phyloP scores from a whole-genome alignment of 1,140 invertebrate genomes.

The Nautilus pompilius region DNA sequence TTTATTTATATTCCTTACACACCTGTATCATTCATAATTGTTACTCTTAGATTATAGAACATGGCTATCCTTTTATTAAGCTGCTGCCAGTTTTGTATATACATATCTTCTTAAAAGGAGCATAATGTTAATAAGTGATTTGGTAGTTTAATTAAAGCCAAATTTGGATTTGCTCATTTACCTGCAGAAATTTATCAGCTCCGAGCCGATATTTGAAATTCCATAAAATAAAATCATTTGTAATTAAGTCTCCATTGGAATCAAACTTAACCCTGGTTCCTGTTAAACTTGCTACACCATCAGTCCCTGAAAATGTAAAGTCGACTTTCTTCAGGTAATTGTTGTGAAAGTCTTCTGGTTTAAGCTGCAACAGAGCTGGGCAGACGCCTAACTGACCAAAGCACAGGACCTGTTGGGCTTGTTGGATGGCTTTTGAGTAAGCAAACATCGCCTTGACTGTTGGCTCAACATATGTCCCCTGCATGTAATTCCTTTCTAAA shows the following conservation, averaged over 20 bases:
- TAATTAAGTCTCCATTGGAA: constrained; percentile 28
- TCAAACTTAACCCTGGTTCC: constrained; percentile 31
- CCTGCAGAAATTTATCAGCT: constrained; percentile 20
- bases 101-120: too few species aligned
- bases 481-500: constrained; percentile 10
- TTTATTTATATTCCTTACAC: too few species aligned
- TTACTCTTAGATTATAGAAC: too few species aligned
- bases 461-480: constrained; percentile 23
- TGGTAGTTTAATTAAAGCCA: too few species aligned
- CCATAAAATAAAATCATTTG: constrained; percentile 23
- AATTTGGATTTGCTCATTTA: too few species aligned
- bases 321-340: constrained; percentile 15
- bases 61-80: too few species aligned
- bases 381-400: constrained; percentile 13
- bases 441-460: constrained; percentile 37
- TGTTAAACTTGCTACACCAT: constrained; percentile 22
- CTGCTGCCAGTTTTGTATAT: too few species aligned
- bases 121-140: too few species aligned
- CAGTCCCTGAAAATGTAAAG: constrained; percentile 19
- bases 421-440: constrained; percentile 29
- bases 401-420: constrained; percentile 22
- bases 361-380: constrained; percentile 12
- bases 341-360: constrained; percentile 16
- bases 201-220: constrained; percentile 28
- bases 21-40: too few species aligned